Evolutionary conservation across 2,113 vertebrate genomes (phyloP).

Genomic region (Epinephelus cyanopodus): DNA sequence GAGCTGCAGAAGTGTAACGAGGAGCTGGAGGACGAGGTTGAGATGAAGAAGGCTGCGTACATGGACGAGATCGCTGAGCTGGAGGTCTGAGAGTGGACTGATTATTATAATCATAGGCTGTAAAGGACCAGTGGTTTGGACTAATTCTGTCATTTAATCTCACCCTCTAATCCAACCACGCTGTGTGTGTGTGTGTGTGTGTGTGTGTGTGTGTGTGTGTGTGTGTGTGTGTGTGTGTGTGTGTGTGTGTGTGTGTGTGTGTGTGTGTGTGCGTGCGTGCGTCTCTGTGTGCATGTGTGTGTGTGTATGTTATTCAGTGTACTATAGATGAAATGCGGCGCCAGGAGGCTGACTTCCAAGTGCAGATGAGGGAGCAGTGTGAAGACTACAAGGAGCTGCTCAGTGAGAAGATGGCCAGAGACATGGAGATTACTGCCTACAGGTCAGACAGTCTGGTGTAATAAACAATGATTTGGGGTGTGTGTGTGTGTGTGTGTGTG

Average conservation of each 20-base stretch:
- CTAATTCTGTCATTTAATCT: slow-evolving; percentile 53
- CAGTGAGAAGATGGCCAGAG: slow-evolving; percentile 83
- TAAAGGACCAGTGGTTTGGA: slow-evolving; percentile 49
- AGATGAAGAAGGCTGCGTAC: slow-evolving; percentile 66
- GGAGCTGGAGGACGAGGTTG: slow-evolving; percentile 78
- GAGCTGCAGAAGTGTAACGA: slow-evolving; percentile 70
- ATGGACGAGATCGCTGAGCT: slow-evolving; percentile 77
- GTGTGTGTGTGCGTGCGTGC: background rate
- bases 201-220: background rate
- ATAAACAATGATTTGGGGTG: background rate
- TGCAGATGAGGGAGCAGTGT: slow-evolving; percentile 81
- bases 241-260: background rate
- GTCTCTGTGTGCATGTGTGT: too few relatives aligned
- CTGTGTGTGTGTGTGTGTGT: background rate
- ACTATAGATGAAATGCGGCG: slow-evolving; percentile 72
- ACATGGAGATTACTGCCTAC: slow-evolving; percentile 84
- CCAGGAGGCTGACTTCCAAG: slow-evolving; percentile 68
- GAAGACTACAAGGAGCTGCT: slow-evolving; percentile 80
- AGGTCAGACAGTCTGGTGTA: slow-evolving; percentile 67
- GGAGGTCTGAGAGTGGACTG: slow-evolving; percentile 73
- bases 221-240: too few relatives aligned
- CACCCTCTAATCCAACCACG: slow-evolving; percentile 1
- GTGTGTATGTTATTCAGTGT: slow-evolving; percentile 49
- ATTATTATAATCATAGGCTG: slow-evolving; percentile 44
- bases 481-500: too few relatives aligned